These are phyloP conservation scores for Microtus oregoni DNA, from an alignment of 2,113 vertebrate genomes.

Conservation along the genomic window DNA sequence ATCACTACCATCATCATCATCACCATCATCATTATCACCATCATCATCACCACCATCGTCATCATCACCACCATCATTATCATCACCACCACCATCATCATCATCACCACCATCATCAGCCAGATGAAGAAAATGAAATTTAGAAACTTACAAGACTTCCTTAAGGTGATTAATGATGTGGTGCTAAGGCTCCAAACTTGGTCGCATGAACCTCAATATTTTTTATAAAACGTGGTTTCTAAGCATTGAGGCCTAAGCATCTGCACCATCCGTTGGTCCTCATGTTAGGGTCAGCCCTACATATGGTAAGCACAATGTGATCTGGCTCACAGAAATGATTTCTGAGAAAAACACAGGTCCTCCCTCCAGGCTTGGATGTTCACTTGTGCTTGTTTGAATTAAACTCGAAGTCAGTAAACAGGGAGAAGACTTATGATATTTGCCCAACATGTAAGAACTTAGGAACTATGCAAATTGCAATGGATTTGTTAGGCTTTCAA, in stretches of 20 bases:
- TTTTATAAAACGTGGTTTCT: neutral
- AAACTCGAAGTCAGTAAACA: conserved; percentile 51
- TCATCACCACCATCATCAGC: neutral
- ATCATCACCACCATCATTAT: neutral
- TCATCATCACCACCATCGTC: no score
- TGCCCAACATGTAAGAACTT: conserved; percentile 55
- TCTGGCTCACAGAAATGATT: conserved; percentile 11
- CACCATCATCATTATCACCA: neutral
- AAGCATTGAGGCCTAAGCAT: neutral
- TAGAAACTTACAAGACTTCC: neutral
- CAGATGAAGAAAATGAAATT: neutral
- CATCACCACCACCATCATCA: fast-evolving
- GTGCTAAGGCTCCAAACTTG: neutral
- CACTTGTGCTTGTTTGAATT: conserved; percentile 28
- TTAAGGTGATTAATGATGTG: neutral
- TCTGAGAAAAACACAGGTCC: neutral
- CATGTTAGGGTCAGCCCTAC: neutral
- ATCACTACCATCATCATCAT: no score
- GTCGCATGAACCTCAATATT: neutral
- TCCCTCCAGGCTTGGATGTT: neutral
- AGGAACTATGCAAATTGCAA: conserved; percentile 58
- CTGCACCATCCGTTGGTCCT: neutral
- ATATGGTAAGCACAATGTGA: neutral
- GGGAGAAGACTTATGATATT: conserved; percentile 13
- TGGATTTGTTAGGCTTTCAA: conserved; percentile 56